Evolutionary conservation across 2,888 invertebrate species (phyloP).

Genomic region (Eupithecia abbreviata): DNA sequence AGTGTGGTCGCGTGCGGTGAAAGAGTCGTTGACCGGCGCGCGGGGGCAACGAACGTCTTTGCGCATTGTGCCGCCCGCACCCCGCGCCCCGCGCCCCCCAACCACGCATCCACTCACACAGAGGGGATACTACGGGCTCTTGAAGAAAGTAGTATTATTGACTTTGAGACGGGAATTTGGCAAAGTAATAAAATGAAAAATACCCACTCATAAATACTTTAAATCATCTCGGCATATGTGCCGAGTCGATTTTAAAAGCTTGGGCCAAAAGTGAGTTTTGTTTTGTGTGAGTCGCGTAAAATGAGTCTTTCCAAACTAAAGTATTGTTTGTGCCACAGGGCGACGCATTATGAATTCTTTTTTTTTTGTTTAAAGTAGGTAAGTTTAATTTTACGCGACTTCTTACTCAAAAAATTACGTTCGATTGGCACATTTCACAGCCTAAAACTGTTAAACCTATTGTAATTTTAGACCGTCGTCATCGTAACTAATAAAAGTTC

Average conservation of each 20-base stretch:
- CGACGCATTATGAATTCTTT: background rate
- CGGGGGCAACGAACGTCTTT: slow-evolving; percentile 84
- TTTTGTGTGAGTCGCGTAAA: background rate
- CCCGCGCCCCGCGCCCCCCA: slow-evolving; percentile 54
- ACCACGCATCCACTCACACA: slow-evolving; percentile 53
- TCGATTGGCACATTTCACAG: background rate
- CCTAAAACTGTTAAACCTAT: too few species aligned
- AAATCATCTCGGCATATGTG: too few species aligned
- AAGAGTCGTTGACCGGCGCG: slow-evolving; percentile 80
- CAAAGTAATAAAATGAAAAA: background rate
- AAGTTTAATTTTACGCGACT: background rate
- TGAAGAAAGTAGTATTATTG: background rate
- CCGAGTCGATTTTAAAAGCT: background rate
- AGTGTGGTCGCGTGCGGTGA: slow-evolving; percentile 80
- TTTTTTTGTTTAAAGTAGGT: background rate
- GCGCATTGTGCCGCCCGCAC: slow-evolving; percentile 60
- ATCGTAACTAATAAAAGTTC: background rate
- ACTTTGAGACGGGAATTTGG: background rate
- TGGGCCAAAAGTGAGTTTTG: background rate
- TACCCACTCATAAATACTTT: background rate
- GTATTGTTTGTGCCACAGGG: background rate
- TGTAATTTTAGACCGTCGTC: too few species aligned
- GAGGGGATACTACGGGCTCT: slow-evolving; percentile 21
- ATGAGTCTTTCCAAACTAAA: background rate
- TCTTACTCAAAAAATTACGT: background rate